Percentiles rank a stretch among this genome's conserved stretches.
Evolutionary conservation across 2,888 invertebrate species (phyloP).

Genomic region (Pyrochroa serraticornis): DNA sequence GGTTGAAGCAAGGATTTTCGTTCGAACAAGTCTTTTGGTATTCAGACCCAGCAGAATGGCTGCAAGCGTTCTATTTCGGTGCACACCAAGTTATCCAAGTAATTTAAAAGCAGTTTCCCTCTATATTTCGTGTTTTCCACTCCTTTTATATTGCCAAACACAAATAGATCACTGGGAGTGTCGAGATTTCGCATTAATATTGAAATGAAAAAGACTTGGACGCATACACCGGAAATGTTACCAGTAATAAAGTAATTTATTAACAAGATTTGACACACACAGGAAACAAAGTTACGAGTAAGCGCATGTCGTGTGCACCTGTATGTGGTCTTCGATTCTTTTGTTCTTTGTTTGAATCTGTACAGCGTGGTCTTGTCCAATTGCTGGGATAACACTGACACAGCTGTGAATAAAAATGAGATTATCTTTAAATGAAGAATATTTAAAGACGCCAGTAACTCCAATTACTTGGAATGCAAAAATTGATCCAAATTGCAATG

Average conservation of each 20-base stretch:
- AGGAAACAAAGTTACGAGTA: conserved; percentile 8
- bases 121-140: conserved; percentile 2
- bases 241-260: conserved; percentile 12
- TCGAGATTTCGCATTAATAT: no score
- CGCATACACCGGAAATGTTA: conserved; percentile 15
- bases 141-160: not conserved
- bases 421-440: no score
- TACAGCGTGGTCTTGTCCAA: no score
- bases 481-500: no score
- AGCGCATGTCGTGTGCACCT: conserved; percentile 11
- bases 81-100: conserved; percentile 41
- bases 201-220: conserved; percentile 10
- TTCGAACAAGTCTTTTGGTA: conserved; percentile 34
- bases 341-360: not conserved
- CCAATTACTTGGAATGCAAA: no score
- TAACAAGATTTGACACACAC: conserved; percentile 3
- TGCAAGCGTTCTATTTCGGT: conserved; percentile 41
- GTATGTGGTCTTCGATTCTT: conserved; percentile 3
- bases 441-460: no score
- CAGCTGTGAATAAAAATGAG: no score
- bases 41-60: conserved; percentile 37
- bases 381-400: no score
- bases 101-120: conserved; percentile 41
- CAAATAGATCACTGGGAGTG: no score
- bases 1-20: conserved; percentile 31